phyloP scores from a whole-genome alignment of 2,888 invertebrate genomes.

The Spatulosminthurus flaviceps region DNA sequence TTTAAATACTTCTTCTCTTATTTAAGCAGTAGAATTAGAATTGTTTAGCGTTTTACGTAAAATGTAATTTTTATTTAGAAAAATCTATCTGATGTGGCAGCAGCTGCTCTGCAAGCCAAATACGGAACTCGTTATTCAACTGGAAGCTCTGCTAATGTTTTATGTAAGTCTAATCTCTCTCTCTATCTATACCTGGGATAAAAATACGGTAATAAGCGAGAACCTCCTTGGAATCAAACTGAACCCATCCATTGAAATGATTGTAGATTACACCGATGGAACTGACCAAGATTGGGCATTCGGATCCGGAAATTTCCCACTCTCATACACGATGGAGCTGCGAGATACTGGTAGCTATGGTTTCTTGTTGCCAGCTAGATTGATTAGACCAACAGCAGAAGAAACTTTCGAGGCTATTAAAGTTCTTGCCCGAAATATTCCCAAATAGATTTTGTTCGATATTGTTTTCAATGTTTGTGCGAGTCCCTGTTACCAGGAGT shows the following conservation, averaged over 20 bases:
- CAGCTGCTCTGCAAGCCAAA: constrained; percentile 72
- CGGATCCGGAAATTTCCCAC: constrained; percentile 50
- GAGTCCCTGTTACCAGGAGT: no score
- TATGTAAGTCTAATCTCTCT: constrained; percentile 39
- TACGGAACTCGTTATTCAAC: constrained; percentile 74
- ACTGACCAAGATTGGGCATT: constrained; percentile 58
- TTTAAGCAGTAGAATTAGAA: no score
- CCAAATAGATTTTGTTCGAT: no score
- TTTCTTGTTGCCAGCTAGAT: constrained; percentile 79
- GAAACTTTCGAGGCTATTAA: constrained; percentile 82
- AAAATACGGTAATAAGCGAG: no score
- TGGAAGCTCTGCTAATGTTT: constrained; percentile 66
- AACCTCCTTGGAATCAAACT: background rate
- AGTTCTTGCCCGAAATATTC: constrained; percentile 65
- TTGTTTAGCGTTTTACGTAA: no score
- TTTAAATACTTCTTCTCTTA: no score
- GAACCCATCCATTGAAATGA: background rate
- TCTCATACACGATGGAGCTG: constrained; percentile 74
- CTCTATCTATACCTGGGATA: no score
- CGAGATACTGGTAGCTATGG: constrained; percentile 79
- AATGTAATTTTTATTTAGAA: constrained; percentile 63
- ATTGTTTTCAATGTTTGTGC: no score
- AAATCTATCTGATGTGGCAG: constrained; percentile 73
- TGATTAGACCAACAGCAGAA: constrained; percentile 78
- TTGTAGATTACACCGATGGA: constrained; percentile 44